Base-by-base conservation (phyloP, 2,797 vertebrate species). In the Coregonus ussuriensis region DNA sequence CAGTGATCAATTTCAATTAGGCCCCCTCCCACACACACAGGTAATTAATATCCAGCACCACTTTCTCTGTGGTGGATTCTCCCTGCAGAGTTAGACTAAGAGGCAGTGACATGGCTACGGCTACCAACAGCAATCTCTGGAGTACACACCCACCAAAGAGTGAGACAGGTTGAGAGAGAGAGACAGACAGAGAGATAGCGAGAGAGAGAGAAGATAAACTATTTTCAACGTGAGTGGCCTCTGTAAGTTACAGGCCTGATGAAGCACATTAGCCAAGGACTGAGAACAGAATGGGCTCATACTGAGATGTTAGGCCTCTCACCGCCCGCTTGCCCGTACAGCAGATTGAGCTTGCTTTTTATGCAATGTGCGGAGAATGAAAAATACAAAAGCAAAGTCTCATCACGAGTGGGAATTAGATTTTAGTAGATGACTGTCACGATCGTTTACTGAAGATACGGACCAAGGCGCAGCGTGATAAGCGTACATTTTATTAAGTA, bases 231-330 rank as follows among this genome's bases (percentile, higher is more conserved):
- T 62, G 69, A 62, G 65, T 52, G 76, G 54, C 29, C 74, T 75
- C 65, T 47, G 31, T 51, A 53, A 73, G 76, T 77, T 47, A 72
- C 71, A 70, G 25, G 62, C 56, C 52, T 77, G 75, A 74, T 74
- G 66, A 80, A 81, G 74, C 72, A 78, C 71, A 83, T 77, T 87
- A 78, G 74, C 63, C 11, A 35, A 77, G 66, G 74, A 73, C 52
- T 81, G 66, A 71, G 72, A 80, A n/a, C 66, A 75, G 69, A 80
- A 76, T 74, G 35, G 66, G 72, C 54, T 76, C 74, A 74, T 59
- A 72, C 74, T 62, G 53, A 71, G 65, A 77, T 74, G 63, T 78
- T 54, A 79, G 78, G 71, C 35, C 16, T 9, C 51, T 73, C 33
- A 71, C 74, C 74, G 66, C 33, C 56, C 47, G 31, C 56, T 75